Percentiles rank a stretch among this genome's conserved stretches.
phyloP scores from a whole-genome alignment of 2,888 invertebrate genomes.

The Sericinus montela region DNA sequence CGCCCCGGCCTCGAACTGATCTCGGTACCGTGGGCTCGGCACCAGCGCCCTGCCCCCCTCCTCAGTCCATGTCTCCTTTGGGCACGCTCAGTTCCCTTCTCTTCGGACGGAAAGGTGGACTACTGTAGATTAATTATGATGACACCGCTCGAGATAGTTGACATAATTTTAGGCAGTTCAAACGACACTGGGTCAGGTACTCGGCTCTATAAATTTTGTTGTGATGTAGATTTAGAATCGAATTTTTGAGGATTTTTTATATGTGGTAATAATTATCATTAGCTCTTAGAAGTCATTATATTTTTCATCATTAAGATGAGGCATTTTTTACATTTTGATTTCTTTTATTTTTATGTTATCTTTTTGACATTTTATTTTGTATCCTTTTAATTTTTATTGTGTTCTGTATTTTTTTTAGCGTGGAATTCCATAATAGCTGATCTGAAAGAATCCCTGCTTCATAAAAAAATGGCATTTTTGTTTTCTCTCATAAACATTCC shows the following conservation, averaged over 20 bases:
- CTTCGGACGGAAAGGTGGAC: slow-evolving; percentile 92
- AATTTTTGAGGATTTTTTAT: slow-evolving; percentile 29
- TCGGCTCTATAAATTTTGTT: slow-evolving; percentile 29
- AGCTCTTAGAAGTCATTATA: slow-evolving; percentile 24
- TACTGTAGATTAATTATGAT: slow-evolving; percentile 64
- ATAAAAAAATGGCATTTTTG: slow-evolving; percentile 30
- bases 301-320: slow-evolving; percentile 25
- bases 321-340: slow-evolving; percentile 42
- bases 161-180: slow-evolving; percentile 1
- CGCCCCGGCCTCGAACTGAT: slow-evolving; percentile 59
- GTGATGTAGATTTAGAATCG: slow-evolving; percentile 41
- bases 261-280: slow-evolving; percentile 33
- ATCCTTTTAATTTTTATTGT: slow-evolving; percentile 38
- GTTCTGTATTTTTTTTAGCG: no score
- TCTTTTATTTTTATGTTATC: slow-evolving; percentile 38
- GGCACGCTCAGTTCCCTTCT: slow-evolving; percentile 89
- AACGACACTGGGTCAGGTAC: slow-evolving; percentile 7
- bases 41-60: slow-evolving; percentile 39
- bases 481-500: slow-evolving; percentile 46
- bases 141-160: slow-evolving; percentile 4
- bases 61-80: slow-evolving; percentile 66
- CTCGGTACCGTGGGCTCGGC: slow-evolving; percentile 62
- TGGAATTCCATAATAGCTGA: no score
- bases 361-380: slow-evolving; percentile 55
- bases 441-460: slow-evolving; percentile 9